Evolutionary conservation across 2,113 vertebrate genomes (phyloP).

Genomic region (Corythaixoides concolor): DNA sequence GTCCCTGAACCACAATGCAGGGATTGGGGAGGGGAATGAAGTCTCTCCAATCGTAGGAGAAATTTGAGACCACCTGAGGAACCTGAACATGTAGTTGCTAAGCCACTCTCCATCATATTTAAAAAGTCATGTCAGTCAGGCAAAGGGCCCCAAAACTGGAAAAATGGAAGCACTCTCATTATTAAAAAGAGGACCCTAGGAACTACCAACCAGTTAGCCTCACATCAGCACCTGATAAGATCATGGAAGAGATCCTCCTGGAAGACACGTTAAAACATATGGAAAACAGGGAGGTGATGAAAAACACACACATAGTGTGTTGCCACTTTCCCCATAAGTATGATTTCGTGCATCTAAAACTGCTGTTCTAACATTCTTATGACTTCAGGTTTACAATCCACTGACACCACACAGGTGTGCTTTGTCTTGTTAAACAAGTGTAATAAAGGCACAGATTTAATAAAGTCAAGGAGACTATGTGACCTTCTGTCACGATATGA

Average conservation of each 20-base stretch:
- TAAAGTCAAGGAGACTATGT: background rate
- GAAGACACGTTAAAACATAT: background rate
- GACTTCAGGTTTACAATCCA: background rate
- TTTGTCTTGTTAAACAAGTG: background rate
- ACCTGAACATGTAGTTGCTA: background rate
- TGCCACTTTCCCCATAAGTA: background rate
- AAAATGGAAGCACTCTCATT: background rate
- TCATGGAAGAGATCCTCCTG: background rate
- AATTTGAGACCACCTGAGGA: background rate
- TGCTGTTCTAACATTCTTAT: background rate
- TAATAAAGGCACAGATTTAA: background rate
- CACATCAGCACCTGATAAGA: background rate
- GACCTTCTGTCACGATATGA: no score
- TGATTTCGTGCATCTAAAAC: background rate
- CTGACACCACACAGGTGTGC: background rate
- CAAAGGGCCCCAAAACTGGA: background rate
- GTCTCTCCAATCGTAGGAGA: background rate
- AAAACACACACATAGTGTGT: background rate
- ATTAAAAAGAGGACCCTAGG: background rate
- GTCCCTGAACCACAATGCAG: background rate
- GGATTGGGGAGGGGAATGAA: no score
- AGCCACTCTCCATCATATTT: background rate
- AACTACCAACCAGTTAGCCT: background rate
- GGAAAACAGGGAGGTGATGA: background rate
- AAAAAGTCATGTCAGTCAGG: background rate